These are phyloP conservation scores for Diglossa cyanea DNA, from an alignment of 2,797 vertebrate genomes.

Conservation along the genomic window DNA sequence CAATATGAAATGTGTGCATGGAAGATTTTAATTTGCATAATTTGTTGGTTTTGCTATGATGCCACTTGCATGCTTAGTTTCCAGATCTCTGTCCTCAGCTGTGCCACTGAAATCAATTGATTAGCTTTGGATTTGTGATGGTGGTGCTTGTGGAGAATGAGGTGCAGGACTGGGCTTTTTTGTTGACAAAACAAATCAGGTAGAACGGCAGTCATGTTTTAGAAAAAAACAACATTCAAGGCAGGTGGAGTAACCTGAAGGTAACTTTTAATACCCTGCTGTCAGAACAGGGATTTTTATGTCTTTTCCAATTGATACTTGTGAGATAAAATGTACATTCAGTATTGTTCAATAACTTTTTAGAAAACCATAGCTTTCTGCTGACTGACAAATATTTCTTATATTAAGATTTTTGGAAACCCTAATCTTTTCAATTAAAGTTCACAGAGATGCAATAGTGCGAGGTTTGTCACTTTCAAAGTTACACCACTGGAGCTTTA, in stretches of 20 bases:
- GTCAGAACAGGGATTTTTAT: not conserved
- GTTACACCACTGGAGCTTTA: not conserved
- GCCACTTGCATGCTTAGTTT: not conserved
- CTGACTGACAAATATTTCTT: not conserved
- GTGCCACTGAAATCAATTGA: not conserved
- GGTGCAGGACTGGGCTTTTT: not conserved
- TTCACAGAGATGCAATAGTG: not conserved
- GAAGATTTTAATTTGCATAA: not conserved
- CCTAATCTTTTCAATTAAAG: not conserved
- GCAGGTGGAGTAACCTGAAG: not conserved
- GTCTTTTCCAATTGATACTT: not conserved
- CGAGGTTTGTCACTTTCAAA: not conserved
- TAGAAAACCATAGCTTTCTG: not conserved
- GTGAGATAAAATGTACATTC: not conserved
- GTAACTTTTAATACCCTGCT: not conserved
- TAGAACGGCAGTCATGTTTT: not conserved
- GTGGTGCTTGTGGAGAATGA: not conserved
- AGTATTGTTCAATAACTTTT: not conserved
- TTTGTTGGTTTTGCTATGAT: not conserved
- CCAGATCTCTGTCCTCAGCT: not conserved
- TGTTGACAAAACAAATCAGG: not conserved
- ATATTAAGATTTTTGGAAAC: not conserved
- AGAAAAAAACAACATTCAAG: not conserved
- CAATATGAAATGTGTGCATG: not conserved
- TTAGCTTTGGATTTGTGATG: not conserved